Evolutionary conservation across 2,888 invertebrate species (phyloP), one percentile per base, ranked within the genome.

Genomic region (Epinotia bilunana): DNA sequence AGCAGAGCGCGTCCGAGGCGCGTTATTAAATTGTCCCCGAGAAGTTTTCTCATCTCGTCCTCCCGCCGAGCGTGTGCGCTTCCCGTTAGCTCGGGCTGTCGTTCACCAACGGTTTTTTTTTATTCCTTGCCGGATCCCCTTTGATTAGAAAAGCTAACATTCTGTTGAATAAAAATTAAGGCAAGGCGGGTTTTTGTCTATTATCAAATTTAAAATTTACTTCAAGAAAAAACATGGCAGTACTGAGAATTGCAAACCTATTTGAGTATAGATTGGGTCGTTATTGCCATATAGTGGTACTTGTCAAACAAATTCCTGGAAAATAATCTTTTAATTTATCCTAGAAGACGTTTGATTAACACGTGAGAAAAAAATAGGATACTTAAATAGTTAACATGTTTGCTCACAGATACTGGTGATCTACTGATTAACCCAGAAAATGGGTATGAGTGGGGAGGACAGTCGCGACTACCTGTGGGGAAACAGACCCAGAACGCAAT

Each of bases 401-500:
- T 77, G 73, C 28, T 74, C 76, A 55, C 87, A 94, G 94, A 94
- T 78, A 94, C 94, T 65, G 94, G 94, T 23, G 94, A 94, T 77
- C 84, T 93, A 63, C 86, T 92, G 49, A 83, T 90, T n/a, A 91
- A 90, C 73, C 91, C 91, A 2, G 94, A 94, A 77, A 90, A 87
- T n/a, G 91, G 90, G 0, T 93, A 88, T 79, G 93, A 94, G 71
- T 93, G 93, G 93, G 90, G 89, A 0, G 88, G 89, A 0, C 90
- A 88, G 78, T 78, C 87, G 2, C 86, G 89, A 1, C 81, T 84
- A 0, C 86, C 86, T 0, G 77, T 84, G 9, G 90, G 91, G 23
- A 90, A 87, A 76, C 87, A 88, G 6, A 84, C 93, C 39, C 93
- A 94, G 80, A 96, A 96, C 81, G 95, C 96, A 58, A 96, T 96